phyloP scores from a whole-genome alignment of 2,113 vertebrate species.

The Equus przewalskii region DNA sequence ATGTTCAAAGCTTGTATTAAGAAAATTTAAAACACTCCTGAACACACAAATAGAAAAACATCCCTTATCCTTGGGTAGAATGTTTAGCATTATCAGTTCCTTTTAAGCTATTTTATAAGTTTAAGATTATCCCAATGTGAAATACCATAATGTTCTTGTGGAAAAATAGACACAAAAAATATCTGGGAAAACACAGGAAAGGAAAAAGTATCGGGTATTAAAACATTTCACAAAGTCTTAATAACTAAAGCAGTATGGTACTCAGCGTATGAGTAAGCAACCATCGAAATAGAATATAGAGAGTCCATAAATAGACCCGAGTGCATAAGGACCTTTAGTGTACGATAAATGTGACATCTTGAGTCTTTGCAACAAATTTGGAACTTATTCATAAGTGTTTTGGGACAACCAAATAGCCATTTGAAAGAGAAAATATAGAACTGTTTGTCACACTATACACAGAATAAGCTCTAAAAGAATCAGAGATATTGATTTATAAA shows the following conservation, averaged over 20 bases:
- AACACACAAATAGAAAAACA: background rate
- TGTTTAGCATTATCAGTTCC: background rate
- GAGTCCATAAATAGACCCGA: background rate
- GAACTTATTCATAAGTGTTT: background rate
- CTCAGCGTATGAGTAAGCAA: background rate
- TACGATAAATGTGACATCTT: background rate
- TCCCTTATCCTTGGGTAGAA: too few relatives aligned
- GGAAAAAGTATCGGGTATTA: background rate
- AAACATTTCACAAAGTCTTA: background rate
- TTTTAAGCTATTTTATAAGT: background rate
- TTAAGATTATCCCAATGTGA: background rate
- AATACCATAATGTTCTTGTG: background rate
- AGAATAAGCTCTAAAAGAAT: background rate
- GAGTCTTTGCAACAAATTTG: background rate
- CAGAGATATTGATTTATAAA: background rate
- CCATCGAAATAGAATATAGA: rapidly evolving
- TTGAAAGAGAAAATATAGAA: background rate
- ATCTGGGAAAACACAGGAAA: background rate
- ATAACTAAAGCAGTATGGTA: background rate
- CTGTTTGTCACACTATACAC: background rate
- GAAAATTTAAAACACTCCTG: background rate
- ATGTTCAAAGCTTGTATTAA: background rate
- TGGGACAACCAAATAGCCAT: background rate
- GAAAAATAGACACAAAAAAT: background rate
- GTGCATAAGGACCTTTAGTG: background rate